Conservation (phyloP, 2,888 invertebrate genomes). For the Luperina nickerlii region DNA sequence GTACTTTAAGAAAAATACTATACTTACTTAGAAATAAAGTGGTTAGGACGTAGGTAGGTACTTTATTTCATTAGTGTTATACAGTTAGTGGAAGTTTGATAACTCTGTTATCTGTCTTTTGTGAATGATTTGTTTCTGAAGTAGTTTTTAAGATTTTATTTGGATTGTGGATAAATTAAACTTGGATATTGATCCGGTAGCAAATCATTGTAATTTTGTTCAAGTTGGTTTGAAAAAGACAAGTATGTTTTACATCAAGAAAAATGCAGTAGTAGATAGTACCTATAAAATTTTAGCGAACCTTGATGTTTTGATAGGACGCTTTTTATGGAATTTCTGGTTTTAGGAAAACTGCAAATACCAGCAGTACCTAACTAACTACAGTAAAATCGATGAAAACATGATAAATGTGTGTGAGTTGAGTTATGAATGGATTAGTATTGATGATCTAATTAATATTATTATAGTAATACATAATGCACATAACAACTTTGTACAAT, state of each 20-base stretch:
- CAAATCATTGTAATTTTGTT: neutral
- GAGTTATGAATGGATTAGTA: no score
- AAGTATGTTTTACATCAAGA: neutral
- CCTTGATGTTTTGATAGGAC: neutral
- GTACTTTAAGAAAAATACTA: conserved; percentile 53
- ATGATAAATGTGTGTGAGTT: neutral
- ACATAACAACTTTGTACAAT: no score
- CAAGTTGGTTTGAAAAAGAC: neutral
- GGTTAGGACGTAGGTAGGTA: conserved; percentile 9
- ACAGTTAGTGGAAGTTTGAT: conserved; percentile 26
- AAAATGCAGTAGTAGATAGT: neutral
- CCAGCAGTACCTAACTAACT: neutral
- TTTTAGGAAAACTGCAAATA: neutral
- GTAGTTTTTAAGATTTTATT: conserved; percentile 4
- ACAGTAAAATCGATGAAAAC: neutral
- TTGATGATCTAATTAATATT: no score
- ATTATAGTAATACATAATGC: no score
- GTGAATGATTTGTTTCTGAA: conserved; percentile 17
- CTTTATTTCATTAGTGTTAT: conserved; percentile 43
- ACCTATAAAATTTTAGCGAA: neutral
- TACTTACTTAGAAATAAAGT: conserved; percentile 42
- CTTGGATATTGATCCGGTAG: neutral
- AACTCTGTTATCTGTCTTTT: conserved; percentile 30
- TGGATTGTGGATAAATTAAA: neutral
- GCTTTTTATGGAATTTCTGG: no score